Evolutionary conservation across 2,797 vertebrate genomes (phyloP).

Genomic region (Hypotaenidia philippensis): DNA sequence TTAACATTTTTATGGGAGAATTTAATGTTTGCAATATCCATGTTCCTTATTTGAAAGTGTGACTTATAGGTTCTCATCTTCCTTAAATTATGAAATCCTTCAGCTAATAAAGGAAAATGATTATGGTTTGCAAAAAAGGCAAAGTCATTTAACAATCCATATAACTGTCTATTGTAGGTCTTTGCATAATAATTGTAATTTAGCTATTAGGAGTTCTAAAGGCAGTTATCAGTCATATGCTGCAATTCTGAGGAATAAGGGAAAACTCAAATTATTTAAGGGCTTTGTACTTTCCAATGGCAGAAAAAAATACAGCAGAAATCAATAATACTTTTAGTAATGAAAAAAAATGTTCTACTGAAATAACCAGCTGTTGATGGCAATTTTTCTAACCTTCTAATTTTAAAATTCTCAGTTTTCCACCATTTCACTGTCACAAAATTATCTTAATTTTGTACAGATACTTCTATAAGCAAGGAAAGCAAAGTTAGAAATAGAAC

Average conservation of each 20-base stretch:
- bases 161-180: conserved; percentile 83
- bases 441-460: background rate
- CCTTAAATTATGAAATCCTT: conserved; percentile 88
- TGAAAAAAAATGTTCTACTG: conserved; percentile 45
- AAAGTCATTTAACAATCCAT: conserved; percentile 86
- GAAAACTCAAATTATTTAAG: conserved; percentile 77
- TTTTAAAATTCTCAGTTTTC: background rate
- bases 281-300: conserved; percentile 65
- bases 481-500: background rate
- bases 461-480: background rate
- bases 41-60: conserved; percentile 86
- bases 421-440: background rate
- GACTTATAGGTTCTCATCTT: conserved; percentile 87
- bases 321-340: conserved; percentile 66
- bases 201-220: conserved; percentile 83
- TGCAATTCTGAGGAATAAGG: conserved; percentile 64
- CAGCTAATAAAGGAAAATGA: conserved; percentile 87
- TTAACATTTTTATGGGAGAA: conserved; percentile 86
- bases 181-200: conserved; percentile 87
- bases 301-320: conserved; percentile 26
- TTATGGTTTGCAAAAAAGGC: conserved; percentile 84
- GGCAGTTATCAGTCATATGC: conserved; percentile 83
- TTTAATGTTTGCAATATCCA: conserved; percentile 88
- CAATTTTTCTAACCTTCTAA: conserved; percentile 55
- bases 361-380: conserved; percentile 47